Conservation (phyloP, 2,888 invertebrate species). For the Apotomis capreana region DNA sequence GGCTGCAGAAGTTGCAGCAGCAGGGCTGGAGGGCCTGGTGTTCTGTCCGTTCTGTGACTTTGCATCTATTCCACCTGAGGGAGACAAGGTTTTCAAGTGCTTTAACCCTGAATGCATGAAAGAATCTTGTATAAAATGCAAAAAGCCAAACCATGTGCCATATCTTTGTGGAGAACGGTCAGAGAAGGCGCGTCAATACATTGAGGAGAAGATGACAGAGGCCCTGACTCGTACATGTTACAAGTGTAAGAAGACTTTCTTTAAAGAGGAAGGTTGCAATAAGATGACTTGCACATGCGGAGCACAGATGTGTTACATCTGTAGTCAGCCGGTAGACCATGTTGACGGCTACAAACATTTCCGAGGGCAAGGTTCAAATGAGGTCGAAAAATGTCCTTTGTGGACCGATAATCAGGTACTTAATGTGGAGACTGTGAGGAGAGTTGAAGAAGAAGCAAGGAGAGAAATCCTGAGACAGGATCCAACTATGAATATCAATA, state of each 20-base stretch:
- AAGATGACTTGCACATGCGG: conserved; percentile 1
- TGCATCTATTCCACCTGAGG: conserved; percentile 5
- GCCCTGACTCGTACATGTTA: conserved; percentile 3
- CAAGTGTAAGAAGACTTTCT: background rate
- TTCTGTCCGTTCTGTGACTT: conserved; percentile 13
- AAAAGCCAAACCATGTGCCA: conserved; percentile 8
- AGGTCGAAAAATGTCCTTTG: conserved; percentile 1
- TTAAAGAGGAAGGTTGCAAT: conserved; percentile 14
- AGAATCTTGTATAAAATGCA: conserved; percentile 9
- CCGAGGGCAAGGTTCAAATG: background rate
- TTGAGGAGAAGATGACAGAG: conserved; percentile 16
- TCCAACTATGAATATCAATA: background rate
- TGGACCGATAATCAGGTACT: background rate
- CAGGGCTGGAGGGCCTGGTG: background rate
- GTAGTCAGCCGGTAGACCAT: background rate
- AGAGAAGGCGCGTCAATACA: background rate
- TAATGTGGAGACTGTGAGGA: conserved; percentile 1
- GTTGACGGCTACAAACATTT: background rate
- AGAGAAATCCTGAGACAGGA: background rate
- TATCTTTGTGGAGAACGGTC: background rate
- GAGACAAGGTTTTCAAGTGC: conserved; percentile 9
- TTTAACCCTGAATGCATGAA: conserved; percentile 15
- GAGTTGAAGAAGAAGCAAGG: conserved; percentile 2
- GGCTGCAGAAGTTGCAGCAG: conserved; percentile 2
- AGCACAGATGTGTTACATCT: conserved; percentile 7